phyloP scores from a whole-genome alignment of 2,797 vertebrate species.

The Hozukius guyotensis region DNA sequence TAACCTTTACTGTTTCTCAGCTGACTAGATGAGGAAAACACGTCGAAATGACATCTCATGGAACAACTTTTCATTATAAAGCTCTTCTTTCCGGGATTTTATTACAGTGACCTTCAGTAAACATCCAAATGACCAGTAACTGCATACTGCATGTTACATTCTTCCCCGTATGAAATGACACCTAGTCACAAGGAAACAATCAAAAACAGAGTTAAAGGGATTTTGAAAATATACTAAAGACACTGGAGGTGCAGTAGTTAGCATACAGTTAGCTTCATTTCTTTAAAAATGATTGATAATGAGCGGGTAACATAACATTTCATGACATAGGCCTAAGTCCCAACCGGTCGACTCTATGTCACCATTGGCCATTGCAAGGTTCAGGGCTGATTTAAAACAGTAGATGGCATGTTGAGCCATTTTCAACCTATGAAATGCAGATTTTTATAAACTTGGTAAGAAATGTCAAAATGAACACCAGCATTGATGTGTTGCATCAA shows the following conservation, averaged over 20 bases:
- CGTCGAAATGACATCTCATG: background rate
- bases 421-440: no score
- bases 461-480: no score
- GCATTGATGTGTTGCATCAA: no score
- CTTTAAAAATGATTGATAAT: background rate
- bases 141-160: background rate
- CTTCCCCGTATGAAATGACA: background rate
- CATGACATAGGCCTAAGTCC: no score
- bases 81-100: accelerated
- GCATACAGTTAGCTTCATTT: background rate
- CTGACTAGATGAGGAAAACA: background rate
- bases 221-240: background rate
- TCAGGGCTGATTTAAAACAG: no score
- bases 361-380: no score
- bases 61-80: background rate
- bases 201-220: background rate
- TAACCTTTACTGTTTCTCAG: conserved; percentile 11
- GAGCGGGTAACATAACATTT: background rate
- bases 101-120: background rate
- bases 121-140: background rate
- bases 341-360: no score
- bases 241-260: accelerated
- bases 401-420: no score
- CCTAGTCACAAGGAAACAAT: background rate
- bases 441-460: no score